Base-by-base conservation (phyloP, 2,888 invertebrate genomes). In the Rapana venosa region DNA sequence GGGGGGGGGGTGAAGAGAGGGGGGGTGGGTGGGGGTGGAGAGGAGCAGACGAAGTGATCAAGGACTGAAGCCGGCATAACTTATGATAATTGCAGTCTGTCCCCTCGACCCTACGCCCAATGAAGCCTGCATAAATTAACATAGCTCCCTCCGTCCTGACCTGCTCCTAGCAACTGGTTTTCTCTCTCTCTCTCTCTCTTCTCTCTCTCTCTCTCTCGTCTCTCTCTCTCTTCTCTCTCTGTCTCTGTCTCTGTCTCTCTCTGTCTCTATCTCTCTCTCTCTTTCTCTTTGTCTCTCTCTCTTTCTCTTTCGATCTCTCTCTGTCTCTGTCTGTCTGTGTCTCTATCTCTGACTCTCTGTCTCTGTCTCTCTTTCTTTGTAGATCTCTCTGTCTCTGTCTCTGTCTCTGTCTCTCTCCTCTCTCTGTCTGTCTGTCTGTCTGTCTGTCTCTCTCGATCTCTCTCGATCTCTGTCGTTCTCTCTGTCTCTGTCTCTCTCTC, bases 401-500 rank as follows among this genome's bases (percentile, higher is more conserved):
- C n/a, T n/a, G n/a, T n/a, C n/a, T n/a, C n/a, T n/a, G n/a, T n/a
- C n/a, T n/a, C n/a, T n/a, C n/a, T n/a, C n/a, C n/a, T n/a, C n/a
- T n/a, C n/a, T n/a, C n/a, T n/a, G n/a, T n/a, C n/a, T n/a, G n/a
- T 74, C 74, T 74, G 26, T 74, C 74, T 74, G 26, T 74, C 74
- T 74, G 26, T 74, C 74, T 74, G 47, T 47, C 47, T 47, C 4
- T 47, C 47, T 47, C 4, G n/a, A n/a, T 47, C 4, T 47, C 74
- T 74, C n/a, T 74, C n/a, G 8, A 13, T 74, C n/a, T 74, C 74
- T 47, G 47, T 74, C 74, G n/a, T n/a, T 74, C n/a, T 74, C 74
- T 74, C 74, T 74, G n/a, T 8, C 74, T 74, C 74, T 74, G n/a
- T 74, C n/a, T 74, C 74, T 74, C n/a, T 74, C n/a, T 74, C 74